phyloP scores from a whole-genome alignment of 2,113 vertebrate genomes.

The Motacilla alba region DNA sequence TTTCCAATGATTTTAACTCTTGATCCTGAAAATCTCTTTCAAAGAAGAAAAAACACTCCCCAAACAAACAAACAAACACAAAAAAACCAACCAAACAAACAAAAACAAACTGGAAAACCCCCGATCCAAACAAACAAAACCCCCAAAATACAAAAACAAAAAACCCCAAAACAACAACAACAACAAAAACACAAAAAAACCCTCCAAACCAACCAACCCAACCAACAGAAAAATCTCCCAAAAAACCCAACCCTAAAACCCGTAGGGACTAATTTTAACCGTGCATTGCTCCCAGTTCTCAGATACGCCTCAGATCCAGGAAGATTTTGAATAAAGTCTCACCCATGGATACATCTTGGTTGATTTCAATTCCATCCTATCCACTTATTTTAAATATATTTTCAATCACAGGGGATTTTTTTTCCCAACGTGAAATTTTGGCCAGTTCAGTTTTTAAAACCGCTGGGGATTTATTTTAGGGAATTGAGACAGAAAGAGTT shows the following conservation, averaged over 20 bases:
- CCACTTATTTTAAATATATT: not conserved
- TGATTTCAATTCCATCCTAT: not conserved
- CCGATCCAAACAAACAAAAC: not conserved
- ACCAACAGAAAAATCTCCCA: not conserved
- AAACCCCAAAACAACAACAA: not conserved
- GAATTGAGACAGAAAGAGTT: not conserved
- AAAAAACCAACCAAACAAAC: not conserved
- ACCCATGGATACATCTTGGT: not conserved
- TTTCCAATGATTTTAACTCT: not conserved
- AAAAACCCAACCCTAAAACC: not conserved
- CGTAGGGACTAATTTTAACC: not conserved
- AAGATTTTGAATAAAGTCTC: not conserved
- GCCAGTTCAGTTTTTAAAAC: not conserved
- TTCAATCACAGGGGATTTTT: not conserved
- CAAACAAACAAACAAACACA: not conserved
- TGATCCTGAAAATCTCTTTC: not conserved
- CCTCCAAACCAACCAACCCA: not conserved
- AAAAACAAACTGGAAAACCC: not conserved
- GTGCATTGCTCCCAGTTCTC: not conserved
- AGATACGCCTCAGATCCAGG: not conserved
- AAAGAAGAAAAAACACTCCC: not conserved
- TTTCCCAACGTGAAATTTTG: not conserved
- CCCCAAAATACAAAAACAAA: too few relatives aligned
- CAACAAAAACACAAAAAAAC: not conserved
- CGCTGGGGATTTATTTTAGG: not conserved